Percentiles rank a stretch among this genome's conserved stretches.
Evolutionary conservation across 2,113 vertebrate genomes (phyloP).

Genomic region (Probosciger aterrimus): DNA sequence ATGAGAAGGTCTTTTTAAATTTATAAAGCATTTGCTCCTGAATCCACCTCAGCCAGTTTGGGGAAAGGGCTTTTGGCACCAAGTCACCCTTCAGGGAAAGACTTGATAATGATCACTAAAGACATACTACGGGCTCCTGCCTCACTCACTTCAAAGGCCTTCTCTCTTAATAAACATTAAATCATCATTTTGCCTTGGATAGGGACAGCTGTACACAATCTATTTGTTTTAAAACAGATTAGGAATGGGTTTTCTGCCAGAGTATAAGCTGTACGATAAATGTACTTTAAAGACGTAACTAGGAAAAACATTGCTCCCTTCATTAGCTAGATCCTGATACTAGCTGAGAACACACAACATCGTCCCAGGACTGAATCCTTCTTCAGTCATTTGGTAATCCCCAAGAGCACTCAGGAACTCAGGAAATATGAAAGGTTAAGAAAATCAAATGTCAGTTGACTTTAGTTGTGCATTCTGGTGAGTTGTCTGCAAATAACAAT

Average conservation of each 20-base stretch:
- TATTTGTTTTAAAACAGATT: slow-evolving; percentile 85
- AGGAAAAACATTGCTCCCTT: slow-evolving; percentile 36
- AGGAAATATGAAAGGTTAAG: background rate
- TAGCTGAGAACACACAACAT: background rate
- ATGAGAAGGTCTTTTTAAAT: slow-evolving; percentile 79
- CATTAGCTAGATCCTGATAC: background rate
- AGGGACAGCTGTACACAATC: slow-evolving; percentile 82
- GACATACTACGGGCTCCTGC: slow-evolving; percentile 75
- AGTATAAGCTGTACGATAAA: slow-evolving; percentile 59
- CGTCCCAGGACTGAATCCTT: background rate
- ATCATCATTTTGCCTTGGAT: slow-evolving; percentile 79
- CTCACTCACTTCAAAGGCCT: slow-evolving; percentile 77
- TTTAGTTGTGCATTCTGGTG: background rate
- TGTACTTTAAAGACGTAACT: slow-evolving; percentile 59
- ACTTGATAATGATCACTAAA: slow-evolving; percentile 82
- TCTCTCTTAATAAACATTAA: slow-evolving; percentile 83
- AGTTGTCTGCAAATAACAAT: background rate
- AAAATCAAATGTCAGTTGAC: background rate
- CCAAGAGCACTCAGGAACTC: background rate
- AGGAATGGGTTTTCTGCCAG: slow-evolving; percentile 71
- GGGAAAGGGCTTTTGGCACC: slow-evolving; percentile 79
- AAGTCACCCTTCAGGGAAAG: slow-evolving; percentile 77
- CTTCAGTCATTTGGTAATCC: background rate
- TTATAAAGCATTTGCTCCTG: slow-evolving; percentile 75
- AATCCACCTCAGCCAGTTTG: slow-evolving; percentile 78